These are phyloP conservation scores for Eupsilia transversa DNA, from an alignment of 2,888 invertebrate species.

Conservation along the genomic window DNA sequence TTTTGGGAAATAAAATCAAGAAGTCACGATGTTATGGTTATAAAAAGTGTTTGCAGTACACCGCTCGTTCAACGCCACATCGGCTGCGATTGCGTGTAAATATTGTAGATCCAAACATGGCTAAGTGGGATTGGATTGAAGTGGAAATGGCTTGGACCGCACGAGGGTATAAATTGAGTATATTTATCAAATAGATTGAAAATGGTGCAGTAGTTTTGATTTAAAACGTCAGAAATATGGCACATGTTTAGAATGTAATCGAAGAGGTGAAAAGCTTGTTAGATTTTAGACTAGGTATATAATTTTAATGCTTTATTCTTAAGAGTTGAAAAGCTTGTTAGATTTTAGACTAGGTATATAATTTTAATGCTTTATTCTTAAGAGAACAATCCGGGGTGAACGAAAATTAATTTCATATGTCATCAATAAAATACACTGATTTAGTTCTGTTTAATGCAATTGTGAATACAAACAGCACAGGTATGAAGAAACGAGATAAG, in stretches of 20 bases:
- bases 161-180: constrained; percentile 16
- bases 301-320: neutral
- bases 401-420: neutral
- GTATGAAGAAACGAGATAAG: neutral
- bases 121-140: constrained; percentile 46
- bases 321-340: neutral
- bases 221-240: neutral
- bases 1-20: neutral
- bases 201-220: neutral
- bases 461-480: neutral
- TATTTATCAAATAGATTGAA: constrained; percentile 29
- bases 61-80: constrained; percentile 21
- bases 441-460: neutral
- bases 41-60: constrained; percentile 43
- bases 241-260: neutral
- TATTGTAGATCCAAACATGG: constrained; percentile 51
- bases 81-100: constrained; percentile 50
- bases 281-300: neutral
- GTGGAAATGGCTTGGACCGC: neutral
- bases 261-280: neutral
- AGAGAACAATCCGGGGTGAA: neutral
- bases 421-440: neutral
- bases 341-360: neutral
- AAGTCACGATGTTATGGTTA: neutral
- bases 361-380: neutral